Conservation (phyloP, 2,888 invertebrate genomes). For the Archips crataeganus region DNA sequence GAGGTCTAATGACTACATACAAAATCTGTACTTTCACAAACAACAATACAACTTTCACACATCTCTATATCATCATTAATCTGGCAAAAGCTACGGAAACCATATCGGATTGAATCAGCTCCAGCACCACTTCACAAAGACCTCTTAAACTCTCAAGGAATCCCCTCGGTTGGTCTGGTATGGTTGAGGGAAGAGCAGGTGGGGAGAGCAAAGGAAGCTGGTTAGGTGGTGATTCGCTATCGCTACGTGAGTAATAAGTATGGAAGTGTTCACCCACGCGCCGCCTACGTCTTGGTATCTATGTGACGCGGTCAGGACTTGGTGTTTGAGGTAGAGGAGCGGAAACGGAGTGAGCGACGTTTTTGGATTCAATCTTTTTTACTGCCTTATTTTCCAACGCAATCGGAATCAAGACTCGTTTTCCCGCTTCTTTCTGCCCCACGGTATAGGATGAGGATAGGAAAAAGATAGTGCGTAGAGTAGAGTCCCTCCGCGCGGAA, state of each 20-base stretch:
- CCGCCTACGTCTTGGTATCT: conserved; percentile 71
- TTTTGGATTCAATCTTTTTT: too few relatives aligned
- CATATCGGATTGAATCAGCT: conserved; percentile 73
- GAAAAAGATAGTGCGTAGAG: too few relatives aligned
- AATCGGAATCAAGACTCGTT: too few relatives aligned
- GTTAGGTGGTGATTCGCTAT: conserved; percentile 64
- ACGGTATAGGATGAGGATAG: too few relatives aligned
- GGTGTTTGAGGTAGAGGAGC: conserved; percentile 48
- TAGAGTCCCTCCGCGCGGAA: too few relatives aligned
- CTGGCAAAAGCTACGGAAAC: conserved; percentile 65
- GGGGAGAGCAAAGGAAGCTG: conserved; percentile 56
- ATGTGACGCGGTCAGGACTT: conserved; percentile 58
- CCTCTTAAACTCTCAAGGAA: conserved; percentile 40
- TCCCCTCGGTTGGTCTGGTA: conserved; percentile 33
- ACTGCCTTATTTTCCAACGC: too few relatives aligned
- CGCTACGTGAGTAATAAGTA: conserved; percentile 75
- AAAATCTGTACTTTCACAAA: conserved; percentile 47
- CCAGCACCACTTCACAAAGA: conserved; percentile 58
- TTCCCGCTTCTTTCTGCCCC: too few relatives aligned
- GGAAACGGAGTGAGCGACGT: not conserved
- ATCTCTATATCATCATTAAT: conserved; percentile 76
- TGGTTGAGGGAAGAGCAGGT: conserved; percentile 42
- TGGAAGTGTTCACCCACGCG: conserved; percentile 78
- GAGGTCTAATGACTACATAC: not conserved
- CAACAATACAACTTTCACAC: conserved; percentile 51